A percentile compares a stretch with the other conserved stretches of the same genome.
phyloP scores from a whole-genome alignment of 2,797 vertebrate species.

The Gouania willdenowi region DNA sequence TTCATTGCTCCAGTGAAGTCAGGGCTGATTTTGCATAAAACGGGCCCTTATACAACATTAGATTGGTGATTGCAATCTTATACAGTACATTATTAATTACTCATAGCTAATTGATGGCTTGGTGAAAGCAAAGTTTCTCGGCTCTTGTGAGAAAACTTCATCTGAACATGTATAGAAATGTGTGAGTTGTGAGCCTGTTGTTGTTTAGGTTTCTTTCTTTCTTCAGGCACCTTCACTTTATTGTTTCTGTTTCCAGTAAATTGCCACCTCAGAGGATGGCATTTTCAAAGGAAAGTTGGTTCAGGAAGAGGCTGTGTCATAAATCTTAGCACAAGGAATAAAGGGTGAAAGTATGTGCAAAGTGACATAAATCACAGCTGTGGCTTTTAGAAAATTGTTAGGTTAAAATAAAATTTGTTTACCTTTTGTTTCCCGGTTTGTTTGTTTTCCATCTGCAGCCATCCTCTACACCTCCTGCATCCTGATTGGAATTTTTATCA shows the following conservation, averaged over 20 bases:
- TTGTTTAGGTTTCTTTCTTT: slow-evolving; percentile 13
- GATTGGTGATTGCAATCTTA: too few relatives aligned
- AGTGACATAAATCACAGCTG: slow-evolving; percentile 14
- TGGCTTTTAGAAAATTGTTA: background rate
- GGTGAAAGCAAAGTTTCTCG: too few relatives aligned
- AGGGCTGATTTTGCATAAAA: too few relatives aligned
- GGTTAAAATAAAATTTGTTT: background rate
- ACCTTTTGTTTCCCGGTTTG: background rate
- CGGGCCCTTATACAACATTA: too few relatives aligned
- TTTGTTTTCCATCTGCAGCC: slow-evolving; percentile 68
- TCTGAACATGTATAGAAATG: background rate
- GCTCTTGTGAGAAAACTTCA: too few relatives aligned
- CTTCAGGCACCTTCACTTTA: slow-evolving; percentile 2
- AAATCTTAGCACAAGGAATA: slow-evolving; percentile 31
- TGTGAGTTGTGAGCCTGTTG: background rate
- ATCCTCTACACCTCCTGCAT: slow-evolving; percentile 95
- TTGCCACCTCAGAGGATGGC: slow-evolving; percentile 24
- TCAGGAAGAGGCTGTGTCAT: slow-evolving; percentile 20
- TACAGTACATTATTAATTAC: too few relatives aligned
- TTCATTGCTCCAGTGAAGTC: too few relatives aligned
- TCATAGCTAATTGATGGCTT: too few relatives aligned
- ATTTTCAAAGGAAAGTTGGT: slow-evolving; percentile 29
- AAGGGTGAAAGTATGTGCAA: slow-evolving; percentile 6
- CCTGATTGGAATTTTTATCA: slow-evolving; percentile 93
- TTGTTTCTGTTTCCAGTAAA: slow-evolving; percentile 22